Percentiles rank a stretch among this genome's conserved stretches.
Evolutionary conservation across 2,113 vertebrate genomes (phyloP).

Genomic region (Ictidomys tridecemlineatus): DNA sequence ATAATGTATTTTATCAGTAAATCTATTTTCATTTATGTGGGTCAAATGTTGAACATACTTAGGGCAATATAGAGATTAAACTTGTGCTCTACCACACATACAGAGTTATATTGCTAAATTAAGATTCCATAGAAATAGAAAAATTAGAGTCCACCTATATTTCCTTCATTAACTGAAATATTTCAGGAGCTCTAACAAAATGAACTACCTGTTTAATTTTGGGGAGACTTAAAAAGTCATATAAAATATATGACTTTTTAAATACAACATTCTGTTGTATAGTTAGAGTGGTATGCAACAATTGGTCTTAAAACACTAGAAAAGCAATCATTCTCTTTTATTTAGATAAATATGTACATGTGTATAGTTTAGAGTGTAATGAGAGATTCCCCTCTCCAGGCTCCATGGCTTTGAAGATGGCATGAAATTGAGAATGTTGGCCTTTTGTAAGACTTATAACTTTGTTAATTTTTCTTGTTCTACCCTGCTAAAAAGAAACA

Average conservation of each 20-base stretch:
- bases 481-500: not conserved
- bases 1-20: not conserved
- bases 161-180: not conserved
- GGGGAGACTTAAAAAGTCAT: not conserved
- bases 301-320: not conserved
- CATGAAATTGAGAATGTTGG: not conserved
- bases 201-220: not conserved
- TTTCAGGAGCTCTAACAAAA: not conserved
- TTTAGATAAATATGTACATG: not conserved
- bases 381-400: not conserved
- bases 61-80: not conserved
- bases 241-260: not conserved
- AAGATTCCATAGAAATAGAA: not conserved
- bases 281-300: not conserved
- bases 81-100: not conserved
- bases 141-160: not conserved
- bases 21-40: not conserved
- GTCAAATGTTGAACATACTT: not conserved
- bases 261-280: not conserved
- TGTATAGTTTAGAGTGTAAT: too few relatives aligned
- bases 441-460: not conserved
- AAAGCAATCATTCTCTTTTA: not conserved
- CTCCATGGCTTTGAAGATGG: not conserved
- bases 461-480: not conserved
- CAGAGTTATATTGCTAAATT: accelerated